Conservation (phyloP, 2,888 invertebrate species). For the Osmoderma eremita region DNA sequence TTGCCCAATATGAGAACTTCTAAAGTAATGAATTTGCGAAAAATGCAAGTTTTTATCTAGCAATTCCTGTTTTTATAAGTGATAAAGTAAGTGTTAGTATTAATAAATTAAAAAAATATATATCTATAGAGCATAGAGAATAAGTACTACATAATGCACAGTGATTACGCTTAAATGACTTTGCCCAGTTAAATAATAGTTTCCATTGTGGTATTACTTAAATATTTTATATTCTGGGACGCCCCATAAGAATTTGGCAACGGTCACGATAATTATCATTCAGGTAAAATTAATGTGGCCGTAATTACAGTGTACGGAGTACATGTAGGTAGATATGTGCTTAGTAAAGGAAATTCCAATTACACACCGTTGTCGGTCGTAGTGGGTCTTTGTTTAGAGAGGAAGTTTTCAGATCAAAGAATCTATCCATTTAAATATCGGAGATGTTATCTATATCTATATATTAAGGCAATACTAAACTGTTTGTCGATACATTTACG, state of each 20-base stretch:
- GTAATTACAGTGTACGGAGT: conserved; percentile 28
- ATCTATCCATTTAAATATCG: not conserved
- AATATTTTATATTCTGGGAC: conserved; percentile 42
- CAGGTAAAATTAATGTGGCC: conserved; percentile 29
- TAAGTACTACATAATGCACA: not conserved
- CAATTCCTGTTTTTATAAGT: too few species aligned
- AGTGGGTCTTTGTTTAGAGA: conserved; percentile 27
- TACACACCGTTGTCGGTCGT: conserved; percentile 6
- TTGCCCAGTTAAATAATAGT: conserved; percentile 18
- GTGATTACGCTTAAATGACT: conserved; percentile 1
- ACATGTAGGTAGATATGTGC: conserved; percentile 26
- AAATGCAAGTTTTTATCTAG: too few species aligned
- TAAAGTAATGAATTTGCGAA: too few species aligned
- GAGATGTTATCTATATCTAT: not conserved
- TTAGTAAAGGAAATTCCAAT: conserved; percentile 33
- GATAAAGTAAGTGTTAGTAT: too few species aligned
- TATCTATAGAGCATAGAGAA: too few species aligned
- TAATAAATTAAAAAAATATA: too few species aligned
- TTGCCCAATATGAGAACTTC: too few species aligned
- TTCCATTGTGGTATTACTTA: conserved; percentile 15
- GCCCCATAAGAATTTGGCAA: conserved; percentile 23
- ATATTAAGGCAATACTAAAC: not conserved
- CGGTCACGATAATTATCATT: conserved; percentile 20
- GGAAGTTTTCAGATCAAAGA: conserved; percentile 17
- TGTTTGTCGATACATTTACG: not conserved